phyloP scores from a whole-genome alignment of 2,888 invertebrate species.

The Argyra leucocephala region DNA sequence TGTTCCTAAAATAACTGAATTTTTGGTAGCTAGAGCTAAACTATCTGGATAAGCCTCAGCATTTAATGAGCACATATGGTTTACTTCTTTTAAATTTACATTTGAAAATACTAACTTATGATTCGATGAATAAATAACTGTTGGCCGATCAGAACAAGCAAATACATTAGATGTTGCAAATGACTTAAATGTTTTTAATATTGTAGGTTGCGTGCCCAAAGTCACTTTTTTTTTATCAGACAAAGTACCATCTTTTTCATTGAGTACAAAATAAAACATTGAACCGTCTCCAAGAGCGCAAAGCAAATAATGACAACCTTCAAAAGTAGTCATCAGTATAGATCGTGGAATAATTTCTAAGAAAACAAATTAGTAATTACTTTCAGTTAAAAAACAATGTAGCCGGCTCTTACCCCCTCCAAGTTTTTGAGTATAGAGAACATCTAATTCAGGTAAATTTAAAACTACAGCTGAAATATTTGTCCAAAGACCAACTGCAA shows the following conservation, averaged over 20 bases:
- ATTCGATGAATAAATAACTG: constrained; percentile 98
- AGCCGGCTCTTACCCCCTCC: constrained; percentile 57
- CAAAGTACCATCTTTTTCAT: constrained; percentile 62
- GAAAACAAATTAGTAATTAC: constrained; percentile 11
- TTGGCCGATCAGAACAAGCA: constrained; percentile 96
- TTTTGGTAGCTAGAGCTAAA: constrained; percentile 42
- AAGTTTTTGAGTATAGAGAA: constrained; percentile 76
- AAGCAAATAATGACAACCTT: constrained; percentile 78
- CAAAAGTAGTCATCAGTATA: constrained; percentile 87
- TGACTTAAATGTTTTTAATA: constrained; percentile 79
- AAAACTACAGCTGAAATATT: constrained; percentile 88
- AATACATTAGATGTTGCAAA: constrained; percentile 92
- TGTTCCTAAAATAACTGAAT: constrained; percentile 72
- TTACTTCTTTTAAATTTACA: constrained; percentile 87
- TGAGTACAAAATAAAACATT: constrained; percentile 88
- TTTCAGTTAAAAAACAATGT: constrained; percentile 5
- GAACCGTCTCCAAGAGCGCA: constrained; percentile 96
- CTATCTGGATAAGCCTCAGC: constrained; percentile 91
- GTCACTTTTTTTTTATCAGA: constrained; percentile 91
- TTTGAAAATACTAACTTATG: constrained; percentile 98
- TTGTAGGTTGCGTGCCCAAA: constrained; percentile 93
- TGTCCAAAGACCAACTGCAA: constrained; percentile 94
- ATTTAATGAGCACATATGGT: constrained; percentile 96
- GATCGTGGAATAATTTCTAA: constrained; percentile 95
- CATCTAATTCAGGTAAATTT: constrained; percentile 66